Conservation (phyloP, 2,888 invertebrate species). For the Teleiodes luculella region DNA sequence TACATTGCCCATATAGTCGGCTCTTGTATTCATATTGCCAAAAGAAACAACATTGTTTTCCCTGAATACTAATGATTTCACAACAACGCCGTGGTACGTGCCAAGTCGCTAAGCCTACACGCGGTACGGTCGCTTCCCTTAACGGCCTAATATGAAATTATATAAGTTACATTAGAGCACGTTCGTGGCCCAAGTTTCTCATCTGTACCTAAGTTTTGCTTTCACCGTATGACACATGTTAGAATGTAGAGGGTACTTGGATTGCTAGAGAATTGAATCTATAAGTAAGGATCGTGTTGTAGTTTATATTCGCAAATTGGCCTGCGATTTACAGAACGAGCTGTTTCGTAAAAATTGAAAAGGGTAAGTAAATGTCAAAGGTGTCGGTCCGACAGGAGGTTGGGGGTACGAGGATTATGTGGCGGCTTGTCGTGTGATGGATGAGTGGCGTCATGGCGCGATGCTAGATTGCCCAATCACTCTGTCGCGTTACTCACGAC, state of each 20-base stretch:
- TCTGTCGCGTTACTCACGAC: background rate
- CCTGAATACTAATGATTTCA: background rate
- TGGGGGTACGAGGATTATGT: background rate
- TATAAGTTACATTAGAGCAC: background rate
- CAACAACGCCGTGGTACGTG: background rate
- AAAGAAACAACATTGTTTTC: background rate
- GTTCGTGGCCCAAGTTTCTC: background rate
- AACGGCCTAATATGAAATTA: background rate
- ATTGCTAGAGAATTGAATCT: background rate
- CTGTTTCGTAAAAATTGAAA: background rate
- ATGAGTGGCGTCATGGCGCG: background rate
- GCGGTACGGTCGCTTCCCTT: background rate
- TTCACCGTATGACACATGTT: too few relatives aligned
- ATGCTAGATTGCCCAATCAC: constrained; percentile 2
- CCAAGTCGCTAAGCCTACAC: background rate
- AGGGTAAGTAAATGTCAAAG: constrained; percentile 1
- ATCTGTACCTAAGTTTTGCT: background rate
- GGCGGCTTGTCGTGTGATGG: background rate
- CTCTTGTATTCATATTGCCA: background rate
- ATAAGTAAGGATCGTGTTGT: background rate
- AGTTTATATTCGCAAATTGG: background rate
- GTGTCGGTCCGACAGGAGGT: background rate
- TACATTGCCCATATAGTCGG: background rate
- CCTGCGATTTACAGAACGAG: background rate
- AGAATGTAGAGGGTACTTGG: too few relatives aligned